phyloP scores from a whole-genome alignment of 2,797 vertebrate species.

The Cryptoprocta ferox region DNA sequence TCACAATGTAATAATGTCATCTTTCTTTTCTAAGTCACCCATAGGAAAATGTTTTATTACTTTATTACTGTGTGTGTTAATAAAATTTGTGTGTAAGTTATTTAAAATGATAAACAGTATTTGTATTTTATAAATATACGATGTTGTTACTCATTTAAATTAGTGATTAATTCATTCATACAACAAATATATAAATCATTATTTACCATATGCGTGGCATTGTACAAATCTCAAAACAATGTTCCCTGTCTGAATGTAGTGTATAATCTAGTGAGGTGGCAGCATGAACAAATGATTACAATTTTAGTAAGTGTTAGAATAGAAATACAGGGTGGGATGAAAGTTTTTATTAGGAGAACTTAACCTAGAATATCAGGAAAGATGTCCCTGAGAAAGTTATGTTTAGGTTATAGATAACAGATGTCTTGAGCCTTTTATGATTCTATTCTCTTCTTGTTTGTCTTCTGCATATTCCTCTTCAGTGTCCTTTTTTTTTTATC shows the following conservation, averaged over 20 bases:
- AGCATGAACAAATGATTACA: neutral
- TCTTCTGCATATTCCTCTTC: conserved; percentile 6
- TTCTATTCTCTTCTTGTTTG: neutral
- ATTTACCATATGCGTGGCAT: neutral
- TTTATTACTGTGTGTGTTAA: neutral
- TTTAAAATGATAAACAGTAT: neutral
- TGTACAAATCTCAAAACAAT: neutral
- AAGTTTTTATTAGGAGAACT: neutral
- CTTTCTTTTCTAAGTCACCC: neutral
- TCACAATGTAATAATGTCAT: neutral
- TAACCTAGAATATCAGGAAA: conserved; percentile 13
- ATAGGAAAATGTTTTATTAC: neutral
- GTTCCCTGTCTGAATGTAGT: neutral
- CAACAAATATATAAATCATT: neutral
- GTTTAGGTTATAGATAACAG: neutral
- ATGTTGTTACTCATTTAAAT: conserved; percentile 16
- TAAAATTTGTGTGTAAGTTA: conserved; percentile 3
- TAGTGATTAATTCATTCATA: conserved; percentile 14
- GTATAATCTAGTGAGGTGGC: neutral
- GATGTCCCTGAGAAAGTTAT: neutral
- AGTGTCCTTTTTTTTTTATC: conserved; percentile 26
- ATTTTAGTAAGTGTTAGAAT: conserved; percentile 14
- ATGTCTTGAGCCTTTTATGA: neutral
- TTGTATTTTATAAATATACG: conserved; percentile 31
- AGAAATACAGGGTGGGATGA: neutral